Evolutionary conservation across 2,797 vertebrate genomes (phyloP), one percentile per base, ranked within the genome.

Genomic region (Merluccius polli): DNA sequence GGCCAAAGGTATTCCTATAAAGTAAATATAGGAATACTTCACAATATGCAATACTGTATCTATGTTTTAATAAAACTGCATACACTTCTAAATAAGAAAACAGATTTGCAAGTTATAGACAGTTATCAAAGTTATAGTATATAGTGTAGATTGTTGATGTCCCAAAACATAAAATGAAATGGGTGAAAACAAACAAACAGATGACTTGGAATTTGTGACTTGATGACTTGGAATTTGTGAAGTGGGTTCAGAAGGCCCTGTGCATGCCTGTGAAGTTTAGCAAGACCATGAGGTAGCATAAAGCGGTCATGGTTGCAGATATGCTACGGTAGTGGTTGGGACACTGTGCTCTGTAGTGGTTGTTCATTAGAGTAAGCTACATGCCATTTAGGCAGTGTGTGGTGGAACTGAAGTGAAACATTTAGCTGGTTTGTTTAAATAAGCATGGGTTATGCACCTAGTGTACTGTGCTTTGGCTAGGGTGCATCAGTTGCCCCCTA

Each of bases 391-490:
- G 72, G 31, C 73, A 27, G 21, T 24, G 24, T 36, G 73, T 31
- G 35, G 59, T 78, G 73, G 69, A n/a, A 48, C 65, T 75, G 74
- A 75, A 18, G 29, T 10, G 41, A 41, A 29, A 32, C 36, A 74
- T 15, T 32, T 18, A 32, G 30, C 27, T 48, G 38, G 18, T 65
- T 74, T 27, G 33, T 74, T 48, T 0, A 31, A 31, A 31, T 35
- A 33, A 63, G 31, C 8, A 21, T 12, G 41, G 27, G 48, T 44
- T 12, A 29, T 41, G 36, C 44, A 31, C 21, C 27, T 52, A 31
- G 27, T 21, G 13, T 59, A 74, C 7, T 7, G 52, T 38, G 59
- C 52, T 29, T 65, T 74, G 59, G 73, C n/a, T 15, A n/a, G n/a
- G n/a, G n/a, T n/a, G n/a, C n/a, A n/a, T n/a, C n/a, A n/a, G n/a